Percentiles rank a stretch among this genome's conserved stretches.
These are phyloP conservation scores for Donacobius atricapilla DNA, from an alignment of 2,113 vertebrate species.

Conservation along the genomic window DNA sequence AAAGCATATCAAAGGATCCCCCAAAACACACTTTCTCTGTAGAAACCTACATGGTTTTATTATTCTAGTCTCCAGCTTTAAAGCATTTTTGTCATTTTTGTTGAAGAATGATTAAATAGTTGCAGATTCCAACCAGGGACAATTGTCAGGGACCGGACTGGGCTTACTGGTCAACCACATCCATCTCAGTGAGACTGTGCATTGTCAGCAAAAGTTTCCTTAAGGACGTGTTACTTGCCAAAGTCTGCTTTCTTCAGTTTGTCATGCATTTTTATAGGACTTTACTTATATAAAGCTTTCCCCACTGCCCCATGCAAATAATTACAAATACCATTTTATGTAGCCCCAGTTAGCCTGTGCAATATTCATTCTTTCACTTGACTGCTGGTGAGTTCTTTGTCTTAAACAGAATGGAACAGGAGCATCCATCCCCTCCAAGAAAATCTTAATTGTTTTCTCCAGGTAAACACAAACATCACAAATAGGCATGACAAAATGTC, in stretches of 20 bases:
- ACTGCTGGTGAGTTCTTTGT: background rate
- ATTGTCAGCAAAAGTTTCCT: slow-evolving; percentile 33
- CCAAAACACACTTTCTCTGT: slow-evolving; percentile 26
- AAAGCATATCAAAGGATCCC: slow-evolving; percentile 26
- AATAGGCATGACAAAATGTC: background rate
- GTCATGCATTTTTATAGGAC: background rate
- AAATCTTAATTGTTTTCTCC: background rate
- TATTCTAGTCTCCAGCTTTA: slow-evolving; percentile 48
- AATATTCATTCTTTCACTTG: background rate
- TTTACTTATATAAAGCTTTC: background rate
- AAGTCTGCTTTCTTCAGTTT: slow-evolving; percentile 45
- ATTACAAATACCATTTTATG: background rate
- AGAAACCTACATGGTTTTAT: slow-evolving; percentile 41
- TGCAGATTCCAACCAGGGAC: slow-evolving; percentile 31
- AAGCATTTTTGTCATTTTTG: slow-evolving; percentile 62
- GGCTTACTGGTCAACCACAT: slow-evolving; percentile 45
- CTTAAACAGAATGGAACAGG: background rate
- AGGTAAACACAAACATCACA: background rate
- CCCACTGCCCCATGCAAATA: background rate
- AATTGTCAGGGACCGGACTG: slow-evolving; percentile 23
- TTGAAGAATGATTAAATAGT: background rate
- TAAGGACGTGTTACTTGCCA: background rate
- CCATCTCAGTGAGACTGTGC: slow-evolving; percentile 1
- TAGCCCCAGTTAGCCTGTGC: background rate
- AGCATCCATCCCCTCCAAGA: background rate